These are phyloP conservation scores for Rhynchonycteris naso DNA, from an alignment of 2,797 vertebrate species.

Conservation along the genomic window DNA sequence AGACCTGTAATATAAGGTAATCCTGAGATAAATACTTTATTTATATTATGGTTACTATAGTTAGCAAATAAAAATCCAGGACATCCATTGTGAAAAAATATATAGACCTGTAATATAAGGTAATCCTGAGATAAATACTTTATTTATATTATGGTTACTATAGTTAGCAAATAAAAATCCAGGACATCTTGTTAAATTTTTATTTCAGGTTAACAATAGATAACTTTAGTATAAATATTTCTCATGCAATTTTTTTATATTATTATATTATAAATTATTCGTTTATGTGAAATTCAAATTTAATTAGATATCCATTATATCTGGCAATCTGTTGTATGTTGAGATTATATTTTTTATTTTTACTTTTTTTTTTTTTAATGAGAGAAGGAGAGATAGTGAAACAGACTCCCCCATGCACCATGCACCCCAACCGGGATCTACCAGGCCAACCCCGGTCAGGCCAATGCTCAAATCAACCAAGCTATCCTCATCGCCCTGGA, in stretches of 20 bases:
- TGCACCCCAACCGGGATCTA: no score
- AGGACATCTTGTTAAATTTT: background rate
- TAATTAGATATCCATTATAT: background rate
- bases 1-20: background rate
- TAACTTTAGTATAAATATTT: background rate
- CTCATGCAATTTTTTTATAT: background rate
- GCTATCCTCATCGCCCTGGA: no score
- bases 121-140: background rate
- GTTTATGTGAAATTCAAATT: background rate
- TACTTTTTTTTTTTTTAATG: background rate
- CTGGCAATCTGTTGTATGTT: background rate
- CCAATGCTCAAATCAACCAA: no score
- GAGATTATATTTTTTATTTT: background rate
- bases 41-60: background rate
- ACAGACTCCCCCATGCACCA: no score
- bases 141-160: background rate
- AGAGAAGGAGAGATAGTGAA: no score
- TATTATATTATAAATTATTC: background rate
- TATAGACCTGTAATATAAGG: background rate
- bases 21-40: background rate
- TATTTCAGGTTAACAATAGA: slow-evolving; percentile 13
- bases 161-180: background rate
- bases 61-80: background rate
- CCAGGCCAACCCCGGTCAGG: no score
- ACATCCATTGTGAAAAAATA: background rate